A percentile compares a stretch with the other conserved stretches of the same genome.
Conservation (phyloP, 2,797 vertebrate species). For the Macroramphosus scolopax region DNA sequence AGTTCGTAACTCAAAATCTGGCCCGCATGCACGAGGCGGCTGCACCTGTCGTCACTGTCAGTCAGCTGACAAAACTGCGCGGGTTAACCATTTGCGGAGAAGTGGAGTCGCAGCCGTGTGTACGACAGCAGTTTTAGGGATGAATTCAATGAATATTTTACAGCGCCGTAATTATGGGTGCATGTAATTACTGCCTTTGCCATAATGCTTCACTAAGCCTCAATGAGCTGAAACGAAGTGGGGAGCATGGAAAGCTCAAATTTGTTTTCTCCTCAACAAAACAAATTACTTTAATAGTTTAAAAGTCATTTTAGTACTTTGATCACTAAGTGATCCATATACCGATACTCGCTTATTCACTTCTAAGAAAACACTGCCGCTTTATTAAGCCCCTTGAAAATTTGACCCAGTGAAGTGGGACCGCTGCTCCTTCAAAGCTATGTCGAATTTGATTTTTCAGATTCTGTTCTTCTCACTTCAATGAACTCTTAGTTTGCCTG, state of each 20-base stretch:
- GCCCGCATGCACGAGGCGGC: conserved; percentile 44
- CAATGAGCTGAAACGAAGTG: conserved; percentile 42
- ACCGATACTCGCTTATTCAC: conserved; percentile 47
- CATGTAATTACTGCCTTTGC: conserved; percentile 65
- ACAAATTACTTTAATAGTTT: conserved; percentile 61
- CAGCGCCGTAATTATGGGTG: conserved; percentile 52
- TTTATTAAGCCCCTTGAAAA: conserved; percentile 47
- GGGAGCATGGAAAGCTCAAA: conserved; percentile 30
- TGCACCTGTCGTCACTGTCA: conserved; percentile 62
- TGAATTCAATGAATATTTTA: conserved; percentile 68
- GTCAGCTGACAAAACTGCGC: conserved; percentile 46
- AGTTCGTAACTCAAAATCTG: conserved; percentile 54
- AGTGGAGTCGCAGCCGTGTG: conserved; percentile 8
- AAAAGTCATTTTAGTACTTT: conserved; percentile 68
- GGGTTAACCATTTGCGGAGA: conserved; percentile 24
- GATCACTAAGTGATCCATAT: conserved; percentile 59
- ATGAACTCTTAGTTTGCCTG: conserved; percentile 45
- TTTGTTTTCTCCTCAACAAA: conserved; percentile 47
- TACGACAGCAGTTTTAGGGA: conserved; percentile 38
- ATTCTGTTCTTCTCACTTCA: conserved; percentile 50
- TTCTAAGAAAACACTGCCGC: conserved; percentile 39
- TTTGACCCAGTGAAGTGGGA: conserved; percentile 28
- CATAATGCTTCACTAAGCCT: conserved; percentile 53
- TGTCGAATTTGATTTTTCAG: conserved; percentile 44
- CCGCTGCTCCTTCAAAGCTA: conserved; percentile 48